These are phyloP conservation scores for Dolichopus griseipennis DNA, from an alignment of 2,888 invertebrate genomes.

Conservation along the genomic window DNA sequence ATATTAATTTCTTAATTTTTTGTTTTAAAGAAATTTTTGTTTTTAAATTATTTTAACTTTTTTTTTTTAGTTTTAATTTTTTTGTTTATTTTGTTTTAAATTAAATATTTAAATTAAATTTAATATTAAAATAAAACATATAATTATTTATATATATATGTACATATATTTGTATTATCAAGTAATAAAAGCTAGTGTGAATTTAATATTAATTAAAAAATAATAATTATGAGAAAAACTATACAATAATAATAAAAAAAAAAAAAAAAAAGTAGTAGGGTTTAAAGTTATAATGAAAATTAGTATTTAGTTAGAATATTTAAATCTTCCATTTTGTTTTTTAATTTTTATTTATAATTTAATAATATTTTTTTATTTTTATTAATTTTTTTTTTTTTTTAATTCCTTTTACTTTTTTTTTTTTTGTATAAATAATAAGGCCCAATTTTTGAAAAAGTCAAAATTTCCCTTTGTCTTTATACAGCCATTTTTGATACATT, in stretches of 20 bases:
- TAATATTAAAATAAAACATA: too few relatives aligned
- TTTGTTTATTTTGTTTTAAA: too few relatives aligned
- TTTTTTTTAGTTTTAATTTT: too few relatives aligned
- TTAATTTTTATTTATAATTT: not conserved
- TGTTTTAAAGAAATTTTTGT: too few relatives aligned
- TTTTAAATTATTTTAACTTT: too few relatives aligned
- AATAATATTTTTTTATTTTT: not conserved
- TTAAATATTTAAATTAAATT: too few relatives aligned
- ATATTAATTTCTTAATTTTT: too few relatives aligned
- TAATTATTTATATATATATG: too few relatives aligned
- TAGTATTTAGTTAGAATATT: not conserved
- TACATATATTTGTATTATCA: too few relatives aligned
- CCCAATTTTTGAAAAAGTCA: conserved; percentile 5
- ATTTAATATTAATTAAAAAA: too few relatives aligned
- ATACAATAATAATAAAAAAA: not conserved
- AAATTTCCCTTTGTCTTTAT: conserved; percentile 4
- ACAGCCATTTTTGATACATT: conserved; percentile 2
- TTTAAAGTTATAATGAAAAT: not conserved
- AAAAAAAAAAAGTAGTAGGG: not conserved
- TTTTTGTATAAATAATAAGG: conserved; percentile 5
- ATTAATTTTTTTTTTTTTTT: not conserved
- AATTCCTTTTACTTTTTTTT: not conserved
- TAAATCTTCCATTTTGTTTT: not conserved
- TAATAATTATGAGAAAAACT: not conserved
- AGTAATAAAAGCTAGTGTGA: too few relatives aligned